Evolutionary conservation across 1,140 invertebrate genomes (phyloP).

Genomic region (Drosophila micromelanica): DNA sequence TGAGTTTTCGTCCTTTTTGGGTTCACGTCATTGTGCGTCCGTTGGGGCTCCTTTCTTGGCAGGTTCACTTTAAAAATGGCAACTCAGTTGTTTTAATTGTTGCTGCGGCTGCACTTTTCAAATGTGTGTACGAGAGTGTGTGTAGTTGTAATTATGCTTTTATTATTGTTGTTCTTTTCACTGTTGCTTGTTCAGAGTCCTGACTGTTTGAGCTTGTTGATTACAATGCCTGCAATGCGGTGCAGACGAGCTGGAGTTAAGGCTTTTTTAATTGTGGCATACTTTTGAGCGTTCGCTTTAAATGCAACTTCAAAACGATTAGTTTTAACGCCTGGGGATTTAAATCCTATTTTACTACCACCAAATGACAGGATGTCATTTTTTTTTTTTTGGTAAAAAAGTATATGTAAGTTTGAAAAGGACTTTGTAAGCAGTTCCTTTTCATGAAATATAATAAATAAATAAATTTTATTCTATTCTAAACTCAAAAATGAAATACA

Average conservation of each 20-base stretch:
- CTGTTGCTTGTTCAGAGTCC: constrained; percentile 14
- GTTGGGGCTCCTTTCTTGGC: constrained; percentile 33
- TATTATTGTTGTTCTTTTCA: constrained; percentile 50
- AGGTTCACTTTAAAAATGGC: constrained; percentile 73
- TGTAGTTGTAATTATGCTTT: constrained; percentile 66
- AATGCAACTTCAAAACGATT: not conserved
- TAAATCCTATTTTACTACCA: too few relatives aligned
- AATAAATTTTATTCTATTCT: too few relatives aligned
- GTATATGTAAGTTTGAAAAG: too few relatives aligned
- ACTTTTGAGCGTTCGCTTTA: constrained; percentile 22
- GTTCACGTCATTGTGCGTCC: constrained; percentile 18
- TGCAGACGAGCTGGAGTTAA: constrained; percentile 3
- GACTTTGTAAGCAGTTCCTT: too few relatives aligned
- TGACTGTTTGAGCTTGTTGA: constrained; percentile 39
- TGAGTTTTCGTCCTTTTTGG: constrained; percentile 35
- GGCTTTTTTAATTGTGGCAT: constrained; percentile 26
- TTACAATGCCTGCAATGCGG: constrained; percentile 34
- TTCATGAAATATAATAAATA: too few relatives aligned
- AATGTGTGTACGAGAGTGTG: constrained; percentile 5
- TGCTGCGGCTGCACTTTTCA: constrained; percentile 43
- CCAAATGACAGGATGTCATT: too few relatives aligned
- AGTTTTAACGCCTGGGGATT: too few relatives aligned
- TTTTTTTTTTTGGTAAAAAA: too few relatives aligned
- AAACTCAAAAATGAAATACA: too few relatives aligned
- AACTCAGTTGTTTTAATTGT: constrained; percentile 78